Evolutionary conservation across 2,113 vertebrate genomes (phyloP).

Genomic region (Corythornis madagascariensis): DNA sequence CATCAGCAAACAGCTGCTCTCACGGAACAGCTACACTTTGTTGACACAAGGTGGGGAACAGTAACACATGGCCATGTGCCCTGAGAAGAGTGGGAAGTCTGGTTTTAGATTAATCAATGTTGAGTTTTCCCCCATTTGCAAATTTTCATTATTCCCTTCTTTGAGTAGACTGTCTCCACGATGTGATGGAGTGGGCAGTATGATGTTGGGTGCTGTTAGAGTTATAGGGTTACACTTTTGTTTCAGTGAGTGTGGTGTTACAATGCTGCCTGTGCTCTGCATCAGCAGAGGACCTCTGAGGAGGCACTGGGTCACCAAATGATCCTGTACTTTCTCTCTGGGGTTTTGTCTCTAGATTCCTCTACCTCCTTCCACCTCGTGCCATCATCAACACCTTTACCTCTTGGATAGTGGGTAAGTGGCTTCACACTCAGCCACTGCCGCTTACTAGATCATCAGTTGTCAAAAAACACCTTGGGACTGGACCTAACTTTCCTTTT

Average conservation of each 20-base stretch:
- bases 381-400: background rate
- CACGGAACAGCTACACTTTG: background rate
- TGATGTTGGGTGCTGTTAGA: background rate
- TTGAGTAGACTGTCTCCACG: background rate
- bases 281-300: background rate
- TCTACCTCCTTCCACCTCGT: background rate
- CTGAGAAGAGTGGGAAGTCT: background rate
- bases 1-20: background rate
- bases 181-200: background rate
- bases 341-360: background rate
- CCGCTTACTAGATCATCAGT: background rate
- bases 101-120: background rate
- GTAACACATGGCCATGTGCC: rapidly evolving
- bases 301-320: background rate
- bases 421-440: background rate
- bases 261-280: background rate
- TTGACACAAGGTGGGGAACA: background rate
- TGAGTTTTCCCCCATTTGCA: background rate
- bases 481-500: background rate
- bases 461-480: background rate
- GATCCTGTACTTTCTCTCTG: background rate
- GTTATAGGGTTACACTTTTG: background rate
- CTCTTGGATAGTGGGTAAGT: background rate
- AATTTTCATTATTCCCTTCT: background rate
- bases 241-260: background rate